These are phyloP conservation scores for Oedothorax gibbosus DNA, from an alignment of 1,140 invertebrate species.

Conservation along the genomic window DNA sequence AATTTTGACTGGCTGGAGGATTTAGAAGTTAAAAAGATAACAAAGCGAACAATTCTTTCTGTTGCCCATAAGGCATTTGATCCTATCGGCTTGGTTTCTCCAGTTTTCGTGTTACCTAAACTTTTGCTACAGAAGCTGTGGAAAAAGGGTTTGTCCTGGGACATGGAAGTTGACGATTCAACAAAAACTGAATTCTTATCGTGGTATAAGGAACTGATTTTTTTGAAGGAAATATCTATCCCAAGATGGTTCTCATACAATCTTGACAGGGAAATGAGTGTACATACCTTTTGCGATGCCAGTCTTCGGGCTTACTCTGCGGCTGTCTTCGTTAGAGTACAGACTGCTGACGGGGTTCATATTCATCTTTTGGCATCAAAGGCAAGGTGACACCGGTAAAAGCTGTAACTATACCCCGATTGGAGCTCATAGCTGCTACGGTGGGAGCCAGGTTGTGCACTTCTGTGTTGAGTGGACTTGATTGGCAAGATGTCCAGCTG, in stretches of 20 bases:
- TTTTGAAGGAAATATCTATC: not conserved
- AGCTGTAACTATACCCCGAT: not conserved
- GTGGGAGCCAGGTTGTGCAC: not conserved
- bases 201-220: not conserved
- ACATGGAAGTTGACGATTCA: not conserved
- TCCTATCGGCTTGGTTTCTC: not conserved
- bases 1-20: not conserved
- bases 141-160: not conserved
- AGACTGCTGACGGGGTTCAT: not conserved
- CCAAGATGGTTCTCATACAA: not conserved
- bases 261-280: not conserved
- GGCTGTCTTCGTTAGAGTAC: not conserved
- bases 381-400: not conserved
- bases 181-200: not conserved
- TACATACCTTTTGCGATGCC: not conserved
- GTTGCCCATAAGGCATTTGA: constrained; percentile 14
- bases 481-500: not conserved
- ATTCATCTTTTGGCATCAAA: not conserved
- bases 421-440: not conserved
- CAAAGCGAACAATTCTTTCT: constrained; percentile 9
- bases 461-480: too few relatives aligned
- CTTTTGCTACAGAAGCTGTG: not conserved
- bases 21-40: not conserved
- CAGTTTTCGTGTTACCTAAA: not conserved
- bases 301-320: not conserved